phyloP scores from a whole-genome alignment of 2,888 invertebrate genomes.

The Dusona sp. region DNA sequence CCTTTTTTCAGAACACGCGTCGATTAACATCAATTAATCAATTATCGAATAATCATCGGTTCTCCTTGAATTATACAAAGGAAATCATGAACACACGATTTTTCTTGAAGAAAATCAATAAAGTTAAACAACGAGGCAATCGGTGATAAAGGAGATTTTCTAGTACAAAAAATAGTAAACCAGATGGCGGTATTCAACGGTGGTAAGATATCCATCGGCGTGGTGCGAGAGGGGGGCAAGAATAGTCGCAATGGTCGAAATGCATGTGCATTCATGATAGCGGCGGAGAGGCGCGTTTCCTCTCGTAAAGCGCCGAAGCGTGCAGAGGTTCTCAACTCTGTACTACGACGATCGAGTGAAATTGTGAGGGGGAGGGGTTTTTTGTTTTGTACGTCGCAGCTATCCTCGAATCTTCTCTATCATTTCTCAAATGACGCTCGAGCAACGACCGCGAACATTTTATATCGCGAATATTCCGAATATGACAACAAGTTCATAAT shows the following conservation, averaged over 20 bases:
- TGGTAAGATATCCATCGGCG: constrained; percentile 32
- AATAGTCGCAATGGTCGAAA: constrained; percentile 16
- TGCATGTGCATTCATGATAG: constrained; percentile 10
- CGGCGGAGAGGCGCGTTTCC: constrained; percentile 19
- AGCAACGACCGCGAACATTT: constrained; percentile 53
- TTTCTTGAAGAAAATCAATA: neutral
- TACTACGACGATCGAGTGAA: neutral
- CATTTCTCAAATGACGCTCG: constrained; percentile 55
- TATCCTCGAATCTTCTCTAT: constrained; percentile 5
- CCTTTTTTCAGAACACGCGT: neutral
- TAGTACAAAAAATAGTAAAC: constrained; percentile 9
- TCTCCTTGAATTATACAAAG: neutral
- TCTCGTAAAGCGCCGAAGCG: constrained; percentile 31
- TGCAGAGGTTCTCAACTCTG: constrained; percentile 54
- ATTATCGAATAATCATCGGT: neutral
- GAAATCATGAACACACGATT: neutral
- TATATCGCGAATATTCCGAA: constrained; percentile 69
- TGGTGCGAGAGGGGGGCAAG: neutral
- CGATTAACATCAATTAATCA: neutral
- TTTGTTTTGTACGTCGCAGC: constrained; percentile 36
- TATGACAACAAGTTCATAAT: constrained; percentile 77
- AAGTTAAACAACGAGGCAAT: neutral
- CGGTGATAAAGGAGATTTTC: constrained; percentile 8
- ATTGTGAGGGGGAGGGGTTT: constrained; percentile 21
- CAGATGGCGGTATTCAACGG: constrained; percentile 58